Base-by-base conservation (phyloP, 2,888 invertebrate species). In the Hololepta plana region DNA sequence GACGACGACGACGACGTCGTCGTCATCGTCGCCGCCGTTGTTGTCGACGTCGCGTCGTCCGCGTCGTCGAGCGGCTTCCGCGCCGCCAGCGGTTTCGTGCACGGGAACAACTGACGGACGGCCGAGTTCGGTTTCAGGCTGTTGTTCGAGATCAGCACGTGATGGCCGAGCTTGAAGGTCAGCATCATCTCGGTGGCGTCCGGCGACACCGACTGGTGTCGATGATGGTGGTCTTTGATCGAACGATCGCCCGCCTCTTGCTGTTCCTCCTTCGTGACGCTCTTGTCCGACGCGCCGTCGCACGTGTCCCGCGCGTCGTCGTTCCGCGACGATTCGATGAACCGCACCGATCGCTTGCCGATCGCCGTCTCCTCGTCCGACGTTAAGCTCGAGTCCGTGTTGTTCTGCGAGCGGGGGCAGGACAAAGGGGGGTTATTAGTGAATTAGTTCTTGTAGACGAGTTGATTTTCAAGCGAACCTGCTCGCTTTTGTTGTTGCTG, bases 31-130 rank as follows among this genome's bases (percentile, higher is more conserved):
- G 42, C 60, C 55, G 24, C 3, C 21, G 16, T n/a, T 8, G 22
- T 5, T 24, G 19, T n/a, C 22, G 6, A 5, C 33, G 57, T 60
- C 24, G 57, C 59, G 20, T 8, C 15, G 24, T 20, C 25, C 28
- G 11, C 14, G n/a, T n/a, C 13, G 12, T 12, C 15, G 8, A 28
- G 15, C 5, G 27, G 28, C 20, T 34, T 34, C 3, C 32, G 6
- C 6, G 17, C 17, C n/a, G n/a, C 45, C 4, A 65, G 63, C 19
- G 73, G 72, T 6, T 77, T 77, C 2, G 69, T 65, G 15, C 67
- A 62, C 12, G 81, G 82, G 49, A 85, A 85, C 26, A 85, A 55
- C 45, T 85, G 84, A 29, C 82, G 65, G 4, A 84, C 79, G 3
- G 85, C 85, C 1, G 84, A 84, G 49, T 81, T 82, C 4, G 80